Percentiles rank a stretch among this genome's conserved stretches.
These are phyloP conservation scores for Calliphora vomitoria DNA, from an alignment of 2,888 invertebrate genomes.

Conservation along the genomic window DNA sequence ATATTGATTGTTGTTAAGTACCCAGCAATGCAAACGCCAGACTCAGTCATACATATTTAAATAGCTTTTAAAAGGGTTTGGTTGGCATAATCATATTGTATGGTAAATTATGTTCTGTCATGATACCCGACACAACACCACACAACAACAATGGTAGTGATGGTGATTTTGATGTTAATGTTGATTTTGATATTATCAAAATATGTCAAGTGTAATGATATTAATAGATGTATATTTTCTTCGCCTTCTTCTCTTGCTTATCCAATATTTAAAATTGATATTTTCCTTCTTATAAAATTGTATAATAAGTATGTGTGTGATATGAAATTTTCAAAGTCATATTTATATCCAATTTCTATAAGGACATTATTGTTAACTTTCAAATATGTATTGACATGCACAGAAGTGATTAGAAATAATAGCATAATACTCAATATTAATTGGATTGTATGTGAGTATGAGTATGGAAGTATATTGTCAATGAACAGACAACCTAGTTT, in stretches of 20 bases:
- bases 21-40: background rate
- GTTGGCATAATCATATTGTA: constrained; percentile 40
- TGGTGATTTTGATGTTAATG: constrained; percentile 23
- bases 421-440: no score
- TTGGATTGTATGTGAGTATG: no score
- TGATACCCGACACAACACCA: background rate
- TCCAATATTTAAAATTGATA: constrained; percentile 42
- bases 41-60: background rate
- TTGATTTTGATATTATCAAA: constrained; percentile 30
- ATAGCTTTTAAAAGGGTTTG: constrained; percentile 42
- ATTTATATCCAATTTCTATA: background rate
- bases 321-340: background rate
- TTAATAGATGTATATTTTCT: constrained; percentile 33
- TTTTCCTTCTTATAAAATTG: background rate
- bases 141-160: background rate
- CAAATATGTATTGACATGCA: background rate
- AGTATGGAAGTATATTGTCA: no score
- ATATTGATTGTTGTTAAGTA: constrained; percentile 1
- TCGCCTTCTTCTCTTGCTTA: background rate
- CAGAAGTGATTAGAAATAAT: no score
- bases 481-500: no score
- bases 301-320: background rate
- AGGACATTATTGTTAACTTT: constrained; percentile 17
- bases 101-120: constrained; percentile 44
- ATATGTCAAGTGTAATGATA: constrained; percentile 53